A percentile compares a stretch with the other conserved stretches of the same genome.
Conservation (phyloP, 2,113 vertebrate species). For the Seriola rivoliana region DNA sequence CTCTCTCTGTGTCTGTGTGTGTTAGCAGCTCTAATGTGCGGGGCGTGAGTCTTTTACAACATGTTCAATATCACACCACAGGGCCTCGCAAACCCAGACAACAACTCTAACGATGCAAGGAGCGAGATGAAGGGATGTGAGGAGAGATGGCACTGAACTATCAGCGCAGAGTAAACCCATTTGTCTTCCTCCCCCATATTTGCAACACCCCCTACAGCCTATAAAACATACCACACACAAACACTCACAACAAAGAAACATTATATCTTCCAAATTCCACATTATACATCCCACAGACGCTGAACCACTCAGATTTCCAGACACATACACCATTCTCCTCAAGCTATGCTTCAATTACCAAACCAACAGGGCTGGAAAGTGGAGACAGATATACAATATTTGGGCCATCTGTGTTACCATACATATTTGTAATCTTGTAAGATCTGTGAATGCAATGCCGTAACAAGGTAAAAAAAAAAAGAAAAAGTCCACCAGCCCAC, state of each 20-base stretch:
- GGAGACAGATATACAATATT: slow-evolving; percentile 45
- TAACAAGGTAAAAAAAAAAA: neutral
- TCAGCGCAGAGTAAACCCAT: slow-evolving; percentile 74
- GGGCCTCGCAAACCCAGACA: slow-evolving; percentile 72
- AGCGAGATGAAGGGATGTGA: slow-evolving; percentile 60
- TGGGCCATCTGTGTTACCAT: slow-evolving; percentile 30
- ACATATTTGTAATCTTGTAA: slow-evolving; percentile 37
- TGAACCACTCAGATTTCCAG: slow-evolving; percentile 35
- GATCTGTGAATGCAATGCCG: neutral
- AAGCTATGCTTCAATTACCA: slow-evolving; percentile 57
- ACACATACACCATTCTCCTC: slow-evolving; percentile 24
- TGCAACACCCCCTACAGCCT: slow-evolving; percentile 68
- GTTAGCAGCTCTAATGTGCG: slow-evolving; percentile 70
- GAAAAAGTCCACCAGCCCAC: neutral
- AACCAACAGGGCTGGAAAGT: slow-evolving; percentile 42
- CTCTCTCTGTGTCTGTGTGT: slow-evolving; percentile 42
- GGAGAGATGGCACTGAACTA: slow-evolving; percentile 66
- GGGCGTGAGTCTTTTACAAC: slow-evolving; percentile 78
- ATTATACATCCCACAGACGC: slow-evolving; percentile 58
- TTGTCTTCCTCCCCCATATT: slow-evolving; percentile 72
- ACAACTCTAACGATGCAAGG: slow-evolving; percentile 68
- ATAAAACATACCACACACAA: slow-evolving; percentile 69
- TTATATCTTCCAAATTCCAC: slow-evolving; percentile 58
- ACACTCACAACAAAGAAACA: slow-evolving; percentile 60
- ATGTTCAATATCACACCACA: slow-evolving; percentile 78